Evolutionary conservation across 2,888 invertebrate species (phyloP), one percentile per base, ranked within the genome.

Genomic region (Diarsia rubi): DNA sequence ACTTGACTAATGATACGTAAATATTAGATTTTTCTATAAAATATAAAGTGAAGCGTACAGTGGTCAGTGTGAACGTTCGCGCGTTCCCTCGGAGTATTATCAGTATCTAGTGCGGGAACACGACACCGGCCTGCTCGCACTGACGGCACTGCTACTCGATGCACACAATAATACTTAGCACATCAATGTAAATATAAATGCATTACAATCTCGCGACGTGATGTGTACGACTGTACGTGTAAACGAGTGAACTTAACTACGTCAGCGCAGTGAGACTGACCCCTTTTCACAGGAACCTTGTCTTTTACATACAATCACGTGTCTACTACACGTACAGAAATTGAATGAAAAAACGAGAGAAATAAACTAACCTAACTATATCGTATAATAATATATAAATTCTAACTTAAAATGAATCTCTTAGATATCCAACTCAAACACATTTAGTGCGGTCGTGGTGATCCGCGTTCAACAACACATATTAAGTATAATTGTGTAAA

Each of bases 121-220:
- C 24, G 24, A 11, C 76, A n/a, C 64, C 54, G 54, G 31, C 71
- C 70, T 4, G 16, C 52, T 24, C 3, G 37, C 6, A 37, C 37
- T 37, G 37, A 14, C 47, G 44, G n/a, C 27, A 45, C 54, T 47
- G 31, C 63, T 59, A 66, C 79, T 77, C 82, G 16, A 71, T 57
- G 65, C 4, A 37, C 37, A 4, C 79, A 72, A 54, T 86, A 86
- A 83, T 73, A 78, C 80, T 79, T 73, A 47, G 42, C 6, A 71
- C 80, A 78, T 76, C 65, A 82, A 68, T 75, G 82, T 86, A 90
- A 91, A 88, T 91, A 94, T 95, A 95, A 95, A 95, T 95, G 95
- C 95, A 94, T 90, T 91, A 91, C 87, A 91, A 93, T 92, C 93
- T 93, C 93, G 90, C 84, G 83, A 79, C 89, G 92, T 90, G 91